Base-by-base conservation (phyloP, 2,888 invertebrate genomes). In the Ormyrus nitidulus region DNA sequence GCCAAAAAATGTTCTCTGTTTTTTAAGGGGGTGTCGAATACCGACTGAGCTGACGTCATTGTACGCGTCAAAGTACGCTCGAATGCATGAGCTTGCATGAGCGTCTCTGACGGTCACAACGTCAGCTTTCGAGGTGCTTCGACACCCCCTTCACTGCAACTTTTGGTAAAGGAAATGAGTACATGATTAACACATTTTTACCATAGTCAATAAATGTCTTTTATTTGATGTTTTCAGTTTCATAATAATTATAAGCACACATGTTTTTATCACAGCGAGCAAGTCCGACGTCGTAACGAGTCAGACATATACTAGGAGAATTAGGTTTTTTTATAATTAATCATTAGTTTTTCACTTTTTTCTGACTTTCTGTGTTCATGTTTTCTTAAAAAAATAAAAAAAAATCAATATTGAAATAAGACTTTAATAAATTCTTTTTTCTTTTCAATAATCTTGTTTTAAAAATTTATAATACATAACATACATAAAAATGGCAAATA, bases 181-280 rank as follows among this genome's bases (percentile, higher is more conserved):
- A 74, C 34, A 73, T 69, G 44, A 72, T 58, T 58, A 53, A 72
- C 58, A 76, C 76, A 34, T 34, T 72, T 46, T 54, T 66, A 58
- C 62, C 71, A 46, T 75, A 79, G 34, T 80, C 74, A 78, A 82
- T 78, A 80, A 80, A 80, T 80, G 66, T 80, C 44, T 79, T 82
- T 82, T 82, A 80, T 82, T 82, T 64, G 69, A 82, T 75, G 19
- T 73, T 70, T 72, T 76, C 78, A 78, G 59, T 78, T 78, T 80
- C 62, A 79, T 80, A 82, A 80, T 82, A 80, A 80, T 82, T 65
- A 64, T 82, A 80, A 82, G 78, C 82, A 80, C 78, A 80, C 71
- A 73, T 79, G 74, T 78, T 82, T 81, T 80, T 82, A 80, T 82
- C 82, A 82, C 80, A 82, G 80, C 82, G 77, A 82, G 74, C 75